phyloP scores from a whole-genome alignment of 2,888 invertebrate species.

The Gryllus longicercus region DNA sequence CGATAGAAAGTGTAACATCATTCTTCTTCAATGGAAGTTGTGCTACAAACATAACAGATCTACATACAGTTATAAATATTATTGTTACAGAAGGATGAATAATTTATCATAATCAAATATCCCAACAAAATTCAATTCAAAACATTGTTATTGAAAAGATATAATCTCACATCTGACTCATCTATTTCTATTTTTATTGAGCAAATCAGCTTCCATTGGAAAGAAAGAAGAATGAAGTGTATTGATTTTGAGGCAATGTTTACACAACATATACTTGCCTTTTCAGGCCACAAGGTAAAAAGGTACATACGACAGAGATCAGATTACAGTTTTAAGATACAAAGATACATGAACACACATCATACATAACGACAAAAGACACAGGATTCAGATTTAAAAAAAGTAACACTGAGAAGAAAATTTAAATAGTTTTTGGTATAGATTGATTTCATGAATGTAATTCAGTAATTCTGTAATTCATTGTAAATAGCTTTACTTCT shows the following conservation, averaged over 20 bases:
- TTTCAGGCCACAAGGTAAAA: background rate
- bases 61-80: background rate
- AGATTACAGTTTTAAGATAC: constrained; percentile 1
- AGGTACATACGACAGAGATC: background rate
- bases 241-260: background rate
- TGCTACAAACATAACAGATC: background rate
- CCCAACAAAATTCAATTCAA: background rate
- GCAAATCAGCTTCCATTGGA: constrained; percentile 1
- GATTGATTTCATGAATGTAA: background rate
- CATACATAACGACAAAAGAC: background rate
- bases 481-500: background rate
- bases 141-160: too few species aligned
- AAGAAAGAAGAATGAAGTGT: background rate
- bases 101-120: background rate
- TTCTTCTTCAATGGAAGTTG: constrained; percentile 1
- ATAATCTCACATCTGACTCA: too few species aligned
- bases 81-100: background rate
- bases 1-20: background rate
- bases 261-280: background rate
- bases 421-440: background rate
- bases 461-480: background rate
- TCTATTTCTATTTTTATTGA: background rate
- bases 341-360: constrained; percentile 10
- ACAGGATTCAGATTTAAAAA: background rate
- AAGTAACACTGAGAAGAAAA: background rate